Base-by-base conservation (phyloP, 2,888 invertebrate genomes). In the Strigamia crassipes region DNA sequence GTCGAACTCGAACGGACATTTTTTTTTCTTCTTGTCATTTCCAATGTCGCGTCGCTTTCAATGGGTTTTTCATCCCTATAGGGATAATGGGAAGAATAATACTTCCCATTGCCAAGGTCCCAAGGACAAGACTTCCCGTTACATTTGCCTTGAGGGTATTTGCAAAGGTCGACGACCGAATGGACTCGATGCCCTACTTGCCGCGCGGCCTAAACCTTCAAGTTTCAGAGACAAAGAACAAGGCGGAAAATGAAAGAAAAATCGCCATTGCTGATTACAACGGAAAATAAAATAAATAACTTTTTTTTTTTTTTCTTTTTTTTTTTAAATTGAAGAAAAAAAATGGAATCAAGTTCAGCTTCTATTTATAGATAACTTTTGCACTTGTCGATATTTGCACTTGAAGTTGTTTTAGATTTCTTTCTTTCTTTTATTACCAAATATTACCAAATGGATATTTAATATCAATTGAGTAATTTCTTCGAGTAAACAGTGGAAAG, bases 101-200 rank as follows among this genome's bases (percentile, higher is more conserved):
- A 51, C 51, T 51, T 51, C 51, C 51, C 51, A 51, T 51, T 51
- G 51, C 51, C 51, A 66, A 66, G 66, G 27, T 66, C 66, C 66
- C 66, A 66, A 66, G 66, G 66, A 66, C 66, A 66, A 66, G 66
- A 66, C 66, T 66, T 66, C 66, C 66, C 66, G 66, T 66, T 66
- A 66, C 1, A 66, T 27, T 66, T 66, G 66, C 66, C 66, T 23
- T 1, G 23, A 23, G 66, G 66, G 66, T 66, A 23, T 27, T 12
- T 15, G 9, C 23, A 23, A 23, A 66, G 73, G 73, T 73, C 73
- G 73, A 31, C 31, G 73, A 73, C 73, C 73, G 73, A 23, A 73
- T 73, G 73, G 73, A 73, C 73, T 73, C 31, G 73, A 27, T 73
- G 73, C 73, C 73, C 73, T 73, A 73, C 73, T 73, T 73, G 73